Conservation (phyloP, 2,797 vertebrate genomes). For the Brachymystax lenok region DNA sequence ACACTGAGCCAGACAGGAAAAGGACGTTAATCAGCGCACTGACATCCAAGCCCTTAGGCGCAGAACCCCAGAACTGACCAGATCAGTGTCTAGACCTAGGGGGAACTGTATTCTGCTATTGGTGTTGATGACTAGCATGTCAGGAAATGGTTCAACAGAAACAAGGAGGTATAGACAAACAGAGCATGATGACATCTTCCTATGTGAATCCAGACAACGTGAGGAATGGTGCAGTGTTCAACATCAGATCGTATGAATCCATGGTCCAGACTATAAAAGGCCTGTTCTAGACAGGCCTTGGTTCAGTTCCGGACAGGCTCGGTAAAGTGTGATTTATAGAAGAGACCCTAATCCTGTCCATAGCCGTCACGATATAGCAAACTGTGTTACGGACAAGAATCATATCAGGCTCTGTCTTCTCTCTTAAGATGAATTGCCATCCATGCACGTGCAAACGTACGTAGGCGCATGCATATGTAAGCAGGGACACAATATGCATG, state of each 20-base stretch:
- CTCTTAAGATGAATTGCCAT: background rate
- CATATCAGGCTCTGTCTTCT: background rate
- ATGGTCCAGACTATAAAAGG: background rate
- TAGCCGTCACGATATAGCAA: slow-evolving; percentile 21
- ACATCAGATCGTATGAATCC: background rate
- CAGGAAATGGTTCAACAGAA: no score
- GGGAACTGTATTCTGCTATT: no score
- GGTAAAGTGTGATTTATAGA: slow-evolving; percentile 13
- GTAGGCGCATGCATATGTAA: background rate
- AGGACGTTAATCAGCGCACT: background rate
- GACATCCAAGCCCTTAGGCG: no score
- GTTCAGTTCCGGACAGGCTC: slow-evolving; percentile 1
- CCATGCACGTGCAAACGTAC: background rate
- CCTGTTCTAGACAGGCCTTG: no score
- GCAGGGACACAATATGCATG: background rate
- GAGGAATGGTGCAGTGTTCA: background rate
- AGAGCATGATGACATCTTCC: background rate
- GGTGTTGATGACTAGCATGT: no score
- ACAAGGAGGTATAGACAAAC: no score
- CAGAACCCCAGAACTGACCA: no score
- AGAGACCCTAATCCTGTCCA: slow-evolving; percentile 13
- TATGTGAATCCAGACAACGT: background rate
- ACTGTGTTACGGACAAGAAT: background rate
- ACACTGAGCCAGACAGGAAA: background rate
- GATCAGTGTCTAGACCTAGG: no score